Conservation (phyloP, 2,113 vertebrate genomes). For the Thalassarche chlororhynchos region DNA sequence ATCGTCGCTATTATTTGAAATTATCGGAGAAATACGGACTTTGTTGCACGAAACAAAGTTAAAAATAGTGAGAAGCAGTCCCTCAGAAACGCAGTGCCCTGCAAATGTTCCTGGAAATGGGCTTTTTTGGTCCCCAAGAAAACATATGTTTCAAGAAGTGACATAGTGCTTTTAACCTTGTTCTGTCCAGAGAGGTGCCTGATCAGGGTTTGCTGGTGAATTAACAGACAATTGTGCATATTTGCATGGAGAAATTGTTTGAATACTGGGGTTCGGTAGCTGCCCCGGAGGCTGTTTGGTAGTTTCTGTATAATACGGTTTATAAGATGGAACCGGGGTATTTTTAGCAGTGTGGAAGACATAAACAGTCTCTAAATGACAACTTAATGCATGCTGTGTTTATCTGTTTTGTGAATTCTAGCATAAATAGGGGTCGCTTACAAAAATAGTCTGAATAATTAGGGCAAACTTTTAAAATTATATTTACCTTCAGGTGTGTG, state of each 20-base stretch:
- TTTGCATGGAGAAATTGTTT: not conserved
- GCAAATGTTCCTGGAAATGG: not conserved
- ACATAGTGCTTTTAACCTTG: not conserved
- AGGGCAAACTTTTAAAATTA: not conserved
- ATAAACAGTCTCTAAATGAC: not conserved
- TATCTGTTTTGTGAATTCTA: not conserved
- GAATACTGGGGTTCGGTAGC: not conserved
- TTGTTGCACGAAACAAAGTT: not conserved
- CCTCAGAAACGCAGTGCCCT: not conserved
- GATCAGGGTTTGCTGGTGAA: not conserved
- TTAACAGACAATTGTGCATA: not conserved
- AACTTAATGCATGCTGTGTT: not conserved
- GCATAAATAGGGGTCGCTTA: not conserved
- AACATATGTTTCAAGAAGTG: not conserved
- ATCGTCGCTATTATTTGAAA: constrained; percentile 25
- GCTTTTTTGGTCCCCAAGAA: not conserved
- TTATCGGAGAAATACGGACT: not conserved
- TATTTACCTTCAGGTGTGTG: not conserved
- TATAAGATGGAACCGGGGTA: not conserved
- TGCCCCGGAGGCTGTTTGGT: not conserved
- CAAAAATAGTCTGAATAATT: not conserved
- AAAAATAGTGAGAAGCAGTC: not conserved
- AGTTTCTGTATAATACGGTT: not conserved
- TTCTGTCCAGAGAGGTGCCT: not conserved
- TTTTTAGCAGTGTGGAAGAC: not conserved